Base-by-base conservation (phyloP, 1,140 invertebrate genomes). In the Copidosoma floridanum region DNA sequence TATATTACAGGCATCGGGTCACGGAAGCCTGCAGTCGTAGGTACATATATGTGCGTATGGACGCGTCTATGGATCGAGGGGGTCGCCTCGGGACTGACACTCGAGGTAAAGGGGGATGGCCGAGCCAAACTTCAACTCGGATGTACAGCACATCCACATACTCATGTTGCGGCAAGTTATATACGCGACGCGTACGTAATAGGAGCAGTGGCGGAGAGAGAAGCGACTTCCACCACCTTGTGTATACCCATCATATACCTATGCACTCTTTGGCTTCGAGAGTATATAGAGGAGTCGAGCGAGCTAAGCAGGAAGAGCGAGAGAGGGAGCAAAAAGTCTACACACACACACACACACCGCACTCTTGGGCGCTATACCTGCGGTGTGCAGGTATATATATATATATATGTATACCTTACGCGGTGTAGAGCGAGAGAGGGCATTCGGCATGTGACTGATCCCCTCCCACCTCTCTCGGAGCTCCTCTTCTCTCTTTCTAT, bases 361-460 rank as follows among this genome's bases (percentile, higher is more conserved):
- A n/a, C n/a, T n/a, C n/a, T n/a, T n/a, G n/a, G n/a, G n/a, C n/a
- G n/a, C n/a, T n/a, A 8, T 21, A 46, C 4, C 43, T 23, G 43
- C 26, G 16, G 47, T 14, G 26, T 26, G 37, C 14, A 40, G 48
- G 20, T 54, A 53, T 37, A 65, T 44, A 40, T n/a, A n/a, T n/a
- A n/a, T n/a, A n/a, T n/a, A n/a, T n/a, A n/a, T n/a, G n/a, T 32
- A 54, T n/a, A n/a, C n/a, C n/a, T n/a, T n/a, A n/a, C n/a, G n/a
- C n/a, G n/a, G n/a, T n/a, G n/a, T 6, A 32, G 29, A 32, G 29
- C 46, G 55, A 47, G 61, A 26, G 24, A 48, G 46, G 24, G 46
- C 20, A 23, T 11, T 12, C 18, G 70, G 75, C 75, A 78, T 79
- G 76, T 79, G 76, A 78, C 77, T 78, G 75, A 78, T 75, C 73